Evolutionary conservation across 2,888 invertebrate genomes (phyloP).

Genomic region (Pachliopta kotzebuea): DNA sequence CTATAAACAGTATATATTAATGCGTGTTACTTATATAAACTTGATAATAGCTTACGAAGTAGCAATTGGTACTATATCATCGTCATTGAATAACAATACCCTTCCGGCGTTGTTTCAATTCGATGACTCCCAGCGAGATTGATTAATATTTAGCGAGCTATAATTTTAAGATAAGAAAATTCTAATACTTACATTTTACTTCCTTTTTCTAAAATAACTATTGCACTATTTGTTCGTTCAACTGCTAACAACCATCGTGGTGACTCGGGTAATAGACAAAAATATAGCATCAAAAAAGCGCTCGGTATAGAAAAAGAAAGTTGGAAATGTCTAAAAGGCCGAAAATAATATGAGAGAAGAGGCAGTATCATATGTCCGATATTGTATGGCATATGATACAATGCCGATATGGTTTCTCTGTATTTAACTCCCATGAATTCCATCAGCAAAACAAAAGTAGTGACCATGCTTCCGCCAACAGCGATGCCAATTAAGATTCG

Average conservation of each 20-base stretch:
- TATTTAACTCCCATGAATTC: slow-evolving; percentile 82
- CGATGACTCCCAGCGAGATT: too few relatives aligned
- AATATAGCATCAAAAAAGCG: slow-evolving; percentile 81
- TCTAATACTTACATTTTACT: slow-evolving; percentile 73
- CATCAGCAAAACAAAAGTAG: slow-evolving; percentile 82
- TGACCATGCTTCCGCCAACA: slow-evolving; percentile 91
- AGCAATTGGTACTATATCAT: too few relatives aligned
- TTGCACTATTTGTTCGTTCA: slow-evolving; percentile 84
- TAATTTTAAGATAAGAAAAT: too few relatives aligned
- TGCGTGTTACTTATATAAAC: too few relatives aligned
- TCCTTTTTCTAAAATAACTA: slow-evolving; percentile 82
- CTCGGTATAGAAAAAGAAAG: slow-evolving; percentile 83
- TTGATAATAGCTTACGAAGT: too few relatives aligned
- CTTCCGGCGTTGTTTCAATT: too few relatives aligned
- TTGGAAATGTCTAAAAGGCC: slow-evolving; percentile 84
- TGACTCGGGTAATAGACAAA: slow-evolving; percentile 87
- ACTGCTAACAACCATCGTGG: slow-evolving; percentile 89
- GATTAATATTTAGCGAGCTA: too few relatives aligned
- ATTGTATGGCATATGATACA: slow-evolving; percentile 86
- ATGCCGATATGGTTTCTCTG: slow-evolving; percentile 79
- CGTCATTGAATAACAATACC: too few relatives aligned
- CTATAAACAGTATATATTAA: too few relatives aligned
- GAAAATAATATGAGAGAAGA: slow-evolving; percentile 81
- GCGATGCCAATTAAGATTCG: slow-evolving; percentile 86
- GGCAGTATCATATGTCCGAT: slow-evolving; percentile 84